Evolutionary conservation across 1,140 invertebrate species (phyloP).

Genomic region (Meteorus sp.): DNA sequence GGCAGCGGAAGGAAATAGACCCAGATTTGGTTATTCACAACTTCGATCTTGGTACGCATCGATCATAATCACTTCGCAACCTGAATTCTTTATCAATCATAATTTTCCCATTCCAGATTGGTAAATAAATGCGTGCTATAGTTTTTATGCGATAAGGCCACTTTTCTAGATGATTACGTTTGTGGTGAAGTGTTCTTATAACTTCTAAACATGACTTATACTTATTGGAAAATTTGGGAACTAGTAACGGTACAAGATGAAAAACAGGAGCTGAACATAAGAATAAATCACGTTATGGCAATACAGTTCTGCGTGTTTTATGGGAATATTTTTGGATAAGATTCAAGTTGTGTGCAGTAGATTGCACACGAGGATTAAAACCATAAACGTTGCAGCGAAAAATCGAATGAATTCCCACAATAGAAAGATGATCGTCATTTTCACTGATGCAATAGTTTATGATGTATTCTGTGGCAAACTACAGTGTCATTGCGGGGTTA

Average conservation of each 20-base stretch:
- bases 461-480: slow-evolving; percentile 4
- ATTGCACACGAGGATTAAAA: slow-evolving; percentile 13
- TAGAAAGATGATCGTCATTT: slow-evolving; percentile 6
- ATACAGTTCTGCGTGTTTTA: slow-evolving; percentile 1
- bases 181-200: slow-evolving; percentile 14
- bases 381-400: slow-evolving; percentile 6
- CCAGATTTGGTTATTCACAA: background rate
- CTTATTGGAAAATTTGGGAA: background rate
- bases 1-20: slow-evolving; percentile 1
- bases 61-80: background rate
- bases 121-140: slow-evolving; percentile 24
- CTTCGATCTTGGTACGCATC: too few species aligned
- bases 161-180: slow-evolving; percentile 26
- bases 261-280: background rate
- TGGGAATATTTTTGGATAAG: background rate
- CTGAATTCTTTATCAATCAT: background rate
- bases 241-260: slow-evolving; percentile 10
- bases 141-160: slow-evolving; percentile 27
- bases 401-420: slow-evolving; percentile 4
- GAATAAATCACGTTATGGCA: slow-evolving; percentile 13
- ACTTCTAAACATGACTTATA: slow-evolving; percentile 1
- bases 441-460: slow-evolving; percentile 1
- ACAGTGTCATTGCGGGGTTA: too few species aligned
- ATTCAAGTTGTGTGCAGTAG: slow-evolving; percentile 1
- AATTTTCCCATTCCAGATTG: background rate